A percentile compares a stretch with the other conserved stretches of the same genome.
These are phyloP conservation scores for Stylophora pistillata DNA, from an alignment of 64 coral and sea anemone species.

Conservation along the genomic window DNA sequence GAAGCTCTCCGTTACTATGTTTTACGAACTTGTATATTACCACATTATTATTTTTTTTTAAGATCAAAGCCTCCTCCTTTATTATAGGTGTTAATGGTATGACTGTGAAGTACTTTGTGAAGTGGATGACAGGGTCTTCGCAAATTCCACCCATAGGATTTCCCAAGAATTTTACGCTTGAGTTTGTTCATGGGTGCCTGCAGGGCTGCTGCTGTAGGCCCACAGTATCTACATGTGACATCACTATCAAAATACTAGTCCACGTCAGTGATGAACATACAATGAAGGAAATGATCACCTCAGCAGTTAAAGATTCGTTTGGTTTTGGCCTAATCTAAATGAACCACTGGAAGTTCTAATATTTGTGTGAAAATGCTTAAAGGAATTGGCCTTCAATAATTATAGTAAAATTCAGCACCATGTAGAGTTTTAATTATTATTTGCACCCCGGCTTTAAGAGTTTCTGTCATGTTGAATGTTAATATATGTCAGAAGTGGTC, in stretches of 20 bases:
- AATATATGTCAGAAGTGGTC: constrained; percentile 42
- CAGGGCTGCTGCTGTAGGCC: constrained; percentile 34
- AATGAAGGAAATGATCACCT: constrained; percentile 41
- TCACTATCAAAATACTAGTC: constrained; percentile 23
- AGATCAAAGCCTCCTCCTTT: not conserved
- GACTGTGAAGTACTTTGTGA: constrained; percentile 15
- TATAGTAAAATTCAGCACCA: constrained; percentile 22
- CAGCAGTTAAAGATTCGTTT: constrained; percentile 35
- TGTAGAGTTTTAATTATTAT: constrained; percentile 21
- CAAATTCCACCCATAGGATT: constrained; percentile 31
- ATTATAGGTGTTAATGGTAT: constrained; percentile 14
- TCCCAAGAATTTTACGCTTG: constrained; percentile 26
- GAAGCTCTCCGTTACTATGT: not conserved
- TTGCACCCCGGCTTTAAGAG: constrained; percentile 22
- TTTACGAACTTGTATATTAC: constrained; percentile 32
- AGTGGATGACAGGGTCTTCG: constrained; percentile 23
- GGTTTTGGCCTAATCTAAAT: constrained; percentile 45
- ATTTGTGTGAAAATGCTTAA: constrained; percentile 15
- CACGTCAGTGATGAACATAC: constrained; percentile 2
- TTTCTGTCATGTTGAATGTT: constrained; percentile 38
- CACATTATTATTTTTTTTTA: constrained; percentile 29
- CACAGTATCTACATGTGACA: constrained; percentile 30
- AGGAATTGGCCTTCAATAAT: constrained; percentile 27
- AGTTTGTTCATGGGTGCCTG: constrained; percentile 31
- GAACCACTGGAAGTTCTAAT: constrained; percentile 19